Evolutionary conservation across 2,888 invertebrate genomes (phyloP), one percentile per base, ranked within the genome.

Genomic region (Dryococelus australis): DNA sequence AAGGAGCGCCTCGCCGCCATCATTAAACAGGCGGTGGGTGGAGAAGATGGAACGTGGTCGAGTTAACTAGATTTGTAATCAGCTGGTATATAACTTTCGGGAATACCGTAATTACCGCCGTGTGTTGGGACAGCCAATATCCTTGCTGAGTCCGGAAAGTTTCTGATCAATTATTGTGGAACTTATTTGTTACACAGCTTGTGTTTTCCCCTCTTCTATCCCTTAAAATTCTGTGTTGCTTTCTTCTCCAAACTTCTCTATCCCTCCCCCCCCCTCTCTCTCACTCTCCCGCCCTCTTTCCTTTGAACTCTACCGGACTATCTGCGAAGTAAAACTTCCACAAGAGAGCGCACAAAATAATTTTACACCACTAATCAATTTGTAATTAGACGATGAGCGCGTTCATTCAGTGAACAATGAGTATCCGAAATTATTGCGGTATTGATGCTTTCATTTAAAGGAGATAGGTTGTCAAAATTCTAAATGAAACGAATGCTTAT

Each of bases 51-150:
- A 65, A 65, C 65, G 65, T 65, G 65, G 65, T n/a, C 65, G n/a
- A 65, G 47, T 47, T 87, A 87, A 87, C 85, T 85, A 85, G 85
- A 85, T 80, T 87, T 65, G 87, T 87, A 87, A 87, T 87, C 87
- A 85, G 26, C 85, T 20, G 43, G 87, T 87, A 80, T 35, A 83
- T 28, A 83, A 65, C 65, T 65, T 87, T 87, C 85, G 43, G 78
- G 53, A 53, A 79, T 47, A 84, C 84, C 87, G 83, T 43, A 65
- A 81, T 84, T 86, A 86, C 51, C 26, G 65, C 53, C 43, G n/a
- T 9, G 20, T 65, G 47, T 65, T 24, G n/a, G 65, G 24, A 65
- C 6, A 65, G 65, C 65, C 65, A 65, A 65, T 65, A 65, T 12
- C 65, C 24, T 65, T 3, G 65, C n/a, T 24, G n/a, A 24, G 65